Evolutionary conservation across 2,888 invertebrate species (phyloP).

Genomic region (Lepidonotus clava): DNA sequence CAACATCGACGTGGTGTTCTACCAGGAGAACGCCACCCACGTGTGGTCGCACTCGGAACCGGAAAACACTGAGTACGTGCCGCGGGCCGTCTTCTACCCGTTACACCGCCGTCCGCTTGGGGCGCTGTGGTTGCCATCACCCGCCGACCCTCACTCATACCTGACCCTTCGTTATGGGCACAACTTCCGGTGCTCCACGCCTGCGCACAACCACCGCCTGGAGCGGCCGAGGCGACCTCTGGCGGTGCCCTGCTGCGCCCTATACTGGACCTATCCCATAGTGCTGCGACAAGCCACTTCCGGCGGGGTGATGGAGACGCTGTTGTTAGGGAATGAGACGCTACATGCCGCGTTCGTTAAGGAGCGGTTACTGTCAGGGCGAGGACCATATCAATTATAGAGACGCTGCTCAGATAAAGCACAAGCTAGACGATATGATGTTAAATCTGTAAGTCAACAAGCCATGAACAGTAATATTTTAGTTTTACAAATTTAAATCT

Average conservation of each 20-base stretch:
- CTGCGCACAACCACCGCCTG: constrained; percentile 1
- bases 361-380: neutral
- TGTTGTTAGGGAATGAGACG: constrained; percentile 22
- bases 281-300: neutral
- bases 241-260: constrained; percentile 32
- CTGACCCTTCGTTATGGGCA: constrained; percentile 8
- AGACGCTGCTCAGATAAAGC: no score
- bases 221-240: neutral
- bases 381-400: neutral
- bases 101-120: constrained; percentile 24
- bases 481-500: no score
- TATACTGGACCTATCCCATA: constrained; percentile 44
- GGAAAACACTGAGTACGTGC: neutral
- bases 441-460: neutral
- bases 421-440: neutral
- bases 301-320: constrained; percentile 26
- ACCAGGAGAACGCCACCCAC: constrained; percentile 46
- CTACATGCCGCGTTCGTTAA: constrained; percentile 10
- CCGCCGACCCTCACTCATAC: neutral
- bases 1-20: constrained; percentile 36
- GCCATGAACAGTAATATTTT: no score
- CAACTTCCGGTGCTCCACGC: constrained; percentile 19
- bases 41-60: constrained; percentile 25
- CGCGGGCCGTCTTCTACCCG: constrained; percentile 17
- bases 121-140: constrained; percentile 38